Conservation (phyloP, 2,888 invertebrate species). For the Cepaea hortensis region DNA sequence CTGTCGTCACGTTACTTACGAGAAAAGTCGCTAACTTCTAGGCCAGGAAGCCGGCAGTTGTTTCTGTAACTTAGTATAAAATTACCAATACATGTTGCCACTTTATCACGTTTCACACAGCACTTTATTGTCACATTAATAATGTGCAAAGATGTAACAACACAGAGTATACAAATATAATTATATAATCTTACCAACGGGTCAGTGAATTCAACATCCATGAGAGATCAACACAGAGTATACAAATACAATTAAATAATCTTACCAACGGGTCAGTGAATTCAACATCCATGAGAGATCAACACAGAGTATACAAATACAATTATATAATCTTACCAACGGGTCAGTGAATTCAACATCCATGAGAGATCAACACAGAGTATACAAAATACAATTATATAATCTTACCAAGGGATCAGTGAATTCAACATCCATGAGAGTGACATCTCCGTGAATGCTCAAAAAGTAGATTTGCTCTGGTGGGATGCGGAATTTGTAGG, state of each 20-base stretch:
- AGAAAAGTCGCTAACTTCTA: too few species aligned
- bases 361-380: constrained; percentile 49
- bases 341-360: constrained; percentile 61
- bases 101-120: too few species aligned
- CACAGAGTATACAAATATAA: neutral
- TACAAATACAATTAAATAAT: neutral
- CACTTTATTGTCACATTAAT: too few species aligned
- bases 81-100: too few species aligned
- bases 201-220: constrained; percentile 59
- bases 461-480: constrained; percentile 55
- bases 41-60: too few species aligned
- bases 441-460: constrained; percentile 60
- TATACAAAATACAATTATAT: neutral
- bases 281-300: constrained; percentile 60
- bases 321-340: constrained; percentile 49
- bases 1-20: too few species aligned
- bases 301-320: neutral
- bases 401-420: constrained; percentile 58
- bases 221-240: too few species aligned
- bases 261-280: constrained; percentile 60
- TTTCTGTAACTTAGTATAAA: too few species aligned
- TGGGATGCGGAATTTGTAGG: constrained; percentile 57
- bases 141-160: too few species aligned
- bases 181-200: constrained; percentile 54
- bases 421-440: constrained; percentile 60